Evolutionary conservation across 2,113 vertebrate genomes (phyloP), one percentile per base, ranked within the genome.

Genomic region (Myocastor coypus): DNA sequence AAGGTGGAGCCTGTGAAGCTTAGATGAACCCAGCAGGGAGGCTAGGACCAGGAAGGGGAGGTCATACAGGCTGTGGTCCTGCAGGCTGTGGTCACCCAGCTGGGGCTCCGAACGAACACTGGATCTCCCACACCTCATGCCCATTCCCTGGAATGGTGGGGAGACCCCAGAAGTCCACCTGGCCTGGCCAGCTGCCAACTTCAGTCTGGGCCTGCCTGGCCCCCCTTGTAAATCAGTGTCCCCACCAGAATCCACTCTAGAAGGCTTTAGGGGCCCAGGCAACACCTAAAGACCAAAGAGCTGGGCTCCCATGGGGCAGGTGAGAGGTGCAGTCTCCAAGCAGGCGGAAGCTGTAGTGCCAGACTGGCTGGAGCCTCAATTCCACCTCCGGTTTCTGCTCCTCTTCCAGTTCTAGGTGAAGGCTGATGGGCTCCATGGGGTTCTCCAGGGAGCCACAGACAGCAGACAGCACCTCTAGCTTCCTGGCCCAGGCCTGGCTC

Each of bases 21-120:
- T 20, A 26, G 22, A 42, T 12, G 19, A 28, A 26, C 42, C 22
- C 6, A 19, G 32, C 83, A n/a, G 30, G 42, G 50, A 20, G 5
- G 4, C 50, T 0, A 11, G 28, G 11, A n/a, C 30, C 3, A 0
- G 9, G n/a, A n/a, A n/a, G n/a, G n/a, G n/a, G n/a, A n/a, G n/a
- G n/a, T n/a, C n/a, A n/a, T n/a, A n/a, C n/a, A n/a, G n/a, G n/a
- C n/a, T n/a, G n/a, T n/a, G n/a, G n/a, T n/a, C 73, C 78, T 7
- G 34, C 32, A 13, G 28, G 37, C 17, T 8, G 3, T 69, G 1
- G 24, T 6, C 0, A 7, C 32, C 46, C 68, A 8, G n/a, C 11
- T 1, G 13, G 19, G 80, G 66, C 30, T 55, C 28, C 19, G 61
- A 1, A 9, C 2, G 0, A 5, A 26, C 16, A 6, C 4, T 1